Conservation (phyloP, 2,797 vertebrate species). For the Tamandua tetradactyla region DNA sequence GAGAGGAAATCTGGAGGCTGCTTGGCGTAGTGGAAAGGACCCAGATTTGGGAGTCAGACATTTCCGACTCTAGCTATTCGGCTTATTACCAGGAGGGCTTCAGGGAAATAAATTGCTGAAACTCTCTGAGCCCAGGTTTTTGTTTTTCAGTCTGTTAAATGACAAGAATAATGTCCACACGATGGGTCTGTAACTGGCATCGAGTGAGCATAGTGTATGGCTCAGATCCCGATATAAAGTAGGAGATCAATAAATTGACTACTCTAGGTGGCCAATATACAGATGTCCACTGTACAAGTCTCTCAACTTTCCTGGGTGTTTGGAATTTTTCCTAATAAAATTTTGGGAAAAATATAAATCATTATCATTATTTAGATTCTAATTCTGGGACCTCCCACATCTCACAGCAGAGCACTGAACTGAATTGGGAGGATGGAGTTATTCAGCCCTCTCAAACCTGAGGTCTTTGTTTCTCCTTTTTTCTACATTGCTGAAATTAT, state of each 20-base stretch:
- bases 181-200: not conserved
- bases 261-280: not conserved
- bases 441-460: not conserved
- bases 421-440: not conserved
- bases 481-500: not conserved
- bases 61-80: not conserved
- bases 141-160: not conserved
- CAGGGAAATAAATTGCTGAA: not conserved
- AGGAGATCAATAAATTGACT: not conserved
- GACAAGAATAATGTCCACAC: not conserved
- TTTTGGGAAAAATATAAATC: not conserved
- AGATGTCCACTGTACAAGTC: not conserved
- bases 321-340: not conserved
- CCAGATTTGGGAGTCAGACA: not conserved
- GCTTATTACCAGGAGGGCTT: not conserved
- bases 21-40: not conserved
- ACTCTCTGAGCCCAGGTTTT: not conserved
- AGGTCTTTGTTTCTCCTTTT: not conserved
- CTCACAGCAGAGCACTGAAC: not conserved
- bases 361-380: constrained; percentile 18
- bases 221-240: not conserved
- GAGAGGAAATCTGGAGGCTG: not conserved
- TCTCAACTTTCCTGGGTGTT: not conserved
- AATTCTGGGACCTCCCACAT: not conserved
- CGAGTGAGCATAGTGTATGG: not conserved